Base-by-base conservation (phyloP, 2,888 invertebrate species). In the Blastobasis adustella region DNA sequence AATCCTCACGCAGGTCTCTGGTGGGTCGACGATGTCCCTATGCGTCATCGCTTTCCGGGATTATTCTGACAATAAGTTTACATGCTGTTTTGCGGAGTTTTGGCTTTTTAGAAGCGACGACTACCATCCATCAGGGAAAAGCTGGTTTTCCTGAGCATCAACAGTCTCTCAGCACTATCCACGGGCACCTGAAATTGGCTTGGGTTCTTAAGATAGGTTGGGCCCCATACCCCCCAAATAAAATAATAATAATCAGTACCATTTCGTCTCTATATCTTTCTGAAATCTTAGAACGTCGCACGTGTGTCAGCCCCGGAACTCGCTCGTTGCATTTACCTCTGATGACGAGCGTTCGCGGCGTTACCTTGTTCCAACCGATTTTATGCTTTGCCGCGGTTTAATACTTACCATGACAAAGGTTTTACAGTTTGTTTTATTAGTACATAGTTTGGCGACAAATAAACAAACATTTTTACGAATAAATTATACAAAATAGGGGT, bases 311-410 rank as follows among this genome's bases (percentile, higher is more conserved):
- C 62, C 60, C 58, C 64, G 69, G 65, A 69, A 72, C 74, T 71
- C 70, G 63, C 69, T 66, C 63, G 70, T 66, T 67, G 71, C 75
- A 78, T 75, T 74, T 73, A 71, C 69, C 66, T 61, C 67, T 73
- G 76, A 76, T 76, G 76, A 76, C 70, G 63, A 61, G 63, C 54
- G 55, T 23, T 23, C 62, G 58, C 58, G 51, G 55, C 62, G 59
- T 58, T 58, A 49, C 54, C 47, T 23, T 23, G 23, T 23, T 23
- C 23, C 23, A 23, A 23, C 23, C 23, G 23, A 23, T 23, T 23
- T 23, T 23, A 23, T 23, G 23, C 23, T 23, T 23, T 23, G 23
- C 23, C 23, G 23, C 23, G 23, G 23, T 23, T 23, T 23, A 23
- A 23, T 23, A 23, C 23, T 23, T 23, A 23, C 23, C 23, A 23